Evolutionary conservation across 2,797 vertebrate genomes (phyloP), one percentile per base, ranked within the genome.

Genomic region (Echeneis naucrates): DNA sequence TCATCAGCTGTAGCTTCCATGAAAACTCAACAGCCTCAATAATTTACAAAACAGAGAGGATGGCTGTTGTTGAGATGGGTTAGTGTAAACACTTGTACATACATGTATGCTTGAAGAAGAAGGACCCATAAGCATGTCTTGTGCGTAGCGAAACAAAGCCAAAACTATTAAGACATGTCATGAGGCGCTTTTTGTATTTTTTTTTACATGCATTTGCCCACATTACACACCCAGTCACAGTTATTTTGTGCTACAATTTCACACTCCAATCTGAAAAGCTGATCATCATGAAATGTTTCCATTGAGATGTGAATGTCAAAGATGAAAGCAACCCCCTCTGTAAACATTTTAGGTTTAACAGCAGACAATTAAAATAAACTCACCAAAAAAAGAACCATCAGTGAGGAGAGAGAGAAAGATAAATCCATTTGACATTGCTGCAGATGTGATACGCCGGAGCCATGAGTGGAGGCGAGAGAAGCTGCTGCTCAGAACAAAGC

Each of bases 321-420:
- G 30, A 61, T 71, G 44, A 56, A 53, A 78, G 51, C 53, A 7
- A 42, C 32, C 30, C 3, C 65, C 9, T 61, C 14, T 27, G 48
- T 60, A 19, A 65, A 65, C 30, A 72, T 77, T 47, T 76, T 67
- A 48, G 60, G 35, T 60, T 72, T 53, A 75, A 56, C 51, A 63
- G 24, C 27, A 60, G 52, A 23, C 26, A 58, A 63, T 77, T 75
- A 52, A 69, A 81, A 68, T 16, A 68, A 63, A 68, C 21, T 51
- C 11, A 17, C 30, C 21, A 42, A 67, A 40, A n/a, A 75, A n/a
- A 48, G 3, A 50, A 59, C 16, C 4, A 12, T 8, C 16, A 21
- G 21, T 11, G 23, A 40, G 51, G 14, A 40, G 14, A 42, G 23
- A 33, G 21, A 24, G 68, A 21, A 21, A 64, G 48, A 24, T 1